Base-by-base conservation (phyloP, 1,140 invertebrate species). In the Brachionus sp. region DNA sequence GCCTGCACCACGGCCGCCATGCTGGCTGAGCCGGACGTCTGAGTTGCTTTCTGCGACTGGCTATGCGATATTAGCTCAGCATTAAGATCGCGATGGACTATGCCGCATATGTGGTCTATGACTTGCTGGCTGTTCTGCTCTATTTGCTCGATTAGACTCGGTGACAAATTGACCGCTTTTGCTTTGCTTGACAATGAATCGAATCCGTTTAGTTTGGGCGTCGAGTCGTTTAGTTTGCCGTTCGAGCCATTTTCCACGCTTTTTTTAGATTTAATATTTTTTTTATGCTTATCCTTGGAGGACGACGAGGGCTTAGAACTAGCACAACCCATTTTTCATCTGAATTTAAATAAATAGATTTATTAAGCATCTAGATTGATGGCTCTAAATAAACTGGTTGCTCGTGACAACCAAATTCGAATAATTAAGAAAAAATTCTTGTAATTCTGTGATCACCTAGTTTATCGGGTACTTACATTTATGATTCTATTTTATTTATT, bases 291-390 rank as follows among this genome's bases (percentile, higher is more conserved):
- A 46, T 75, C 70, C 23, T 75, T 75, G 44, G 70, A 44, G 42
- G 70, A 62, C 39, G 66, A 66, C 29, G 64, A 70, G n/a, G 77
- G 77, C 29, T 80, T 80, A 1, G 77, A 80, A 66, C 77, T 66
- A 42, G 50, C 77, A 66, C 77, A 80, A 80, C 77, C 77, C 77
- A 80, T 80, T 80, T 80, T 80, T 80, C 77, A 80, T 80, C 77
- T 80, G 35, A 57, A 7, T 78, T 50, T 9, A 29, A 16, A n/a
- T 66, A 66, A 66, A 33, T 12, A 66, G 29, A 37, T 29, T 29
- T 29, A 66, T 66, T 66, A 33, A 66, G 12, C 33, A 66, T 33
- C 1, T 37, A 66, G 29, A 39, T 33, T 68, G 4, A 70, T 70
- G 66, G 66, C 66, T 70, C 66, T 42, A 66, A 70, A 70, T 70